Conservation (phyloP, 1,140 invertebrate genomes). For the Diabrotica undecimpunctata region DNA sequence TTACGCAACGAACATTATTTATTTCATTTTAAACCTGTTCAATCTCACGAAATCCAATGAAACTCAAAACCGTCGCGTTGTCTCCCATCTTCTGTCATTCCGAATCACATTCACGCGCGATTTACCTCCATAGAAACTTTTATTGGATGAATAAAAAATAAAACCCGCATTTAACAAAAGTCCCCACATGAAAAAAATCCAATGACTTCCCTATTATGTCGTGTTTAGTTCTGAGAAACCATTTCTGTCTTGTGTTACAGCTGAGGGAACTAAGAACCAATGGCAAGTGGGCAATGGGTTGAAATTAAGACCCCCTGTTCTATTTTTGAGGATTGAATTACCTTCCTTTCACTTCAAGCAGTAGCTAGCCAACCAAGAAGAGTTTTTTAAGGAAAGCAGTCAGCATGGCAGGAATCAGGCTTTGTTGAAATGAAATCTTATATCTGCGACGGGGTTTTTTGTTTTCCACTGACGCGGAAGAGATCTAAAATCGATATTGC, state of each 20-base stretch:
- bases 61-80: too few relatives aligned
- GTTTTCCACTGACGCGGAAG: background rate
- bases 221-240: background rate
- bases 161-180: background rate
- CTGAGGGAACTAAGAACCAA: slow-evolving; percentile 2
- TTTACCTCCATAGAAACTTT: too few relatives aligned
- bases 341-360: background rate
- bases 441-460: background rate
- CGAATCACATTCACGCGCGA: too few relatives aligned
- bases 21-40: too few relatives aligned
- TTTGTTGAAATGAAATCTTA: slow-evolving; percentile 3
- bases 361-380: background rate
- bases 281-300: slow-evolving; percentile 1
- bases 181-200: background rate
- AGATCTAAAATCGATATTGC: too few relatives aligned
- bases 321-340: slow-evolving; percentile 3
- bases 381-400: background rate
- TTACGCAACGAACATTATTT: too few relatives aligned
- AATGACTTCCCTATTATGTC: slow-evolving; percentile 1
- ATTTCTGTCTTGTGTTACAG: background rate
- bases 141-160: background rate
- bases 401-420: background rate
- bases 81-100: too few relatives aligned
- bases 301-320: background rate
- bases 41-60: too few relatives aligned